phyloP scores from a whole-genome alignment of 23 tunicate genomes.

The Botrylloides violaceus region DNA sequence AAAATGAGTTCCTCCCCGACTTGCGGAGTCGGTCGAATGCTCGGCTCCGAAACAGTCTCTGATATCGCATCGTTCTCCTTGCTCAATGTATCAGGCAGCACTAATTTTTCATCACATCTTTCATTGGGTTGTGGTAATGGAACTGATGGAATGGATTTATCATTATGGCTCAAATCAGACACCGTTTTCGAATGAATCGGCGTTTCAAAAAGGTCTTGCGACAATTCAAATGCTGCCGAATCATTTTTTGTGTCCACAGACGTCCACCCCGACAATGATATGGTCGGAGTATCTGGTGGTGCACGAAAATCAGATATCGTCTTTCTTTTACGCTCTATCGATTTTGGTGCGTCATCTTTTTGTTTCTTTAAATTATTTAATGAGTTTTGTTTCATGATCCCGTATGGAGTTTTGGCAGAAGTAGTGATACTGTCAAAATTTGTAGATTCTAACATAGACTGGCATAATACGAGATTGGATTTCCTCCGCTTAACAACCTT shows the following conservation, averaged over 20 bases:
- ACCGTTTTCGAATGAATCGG: neutral
- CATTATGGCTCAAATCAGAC: neutral
- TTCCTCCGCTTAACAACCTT: neutral
- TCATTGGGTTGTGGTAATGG: too few species aligned
- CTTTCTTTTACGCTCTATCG: neutral
- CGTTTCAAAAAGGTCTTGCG: constrained; percentile 10
- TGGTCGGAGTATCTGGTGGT: constrained; percentile 40
- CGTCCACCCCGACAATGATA: constrained; percentile 24
- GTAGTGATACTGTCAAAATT: neutral
- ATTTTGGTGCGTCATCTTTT: neutral
- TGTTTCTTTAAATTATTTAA: neutral
- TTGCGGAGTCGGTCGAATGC: constrained; percentile 2
- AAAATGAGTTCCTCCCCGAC: constrained; percentile 33
- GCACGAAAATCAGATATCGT: constrained; percentile 13
- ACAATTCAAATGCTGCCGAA: neutral
- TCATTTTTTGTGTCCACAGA: neutral
- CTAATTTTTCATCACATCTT: neutral
- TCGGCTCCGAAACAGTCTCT: neutral
- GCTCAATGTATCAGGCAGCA: neutral
- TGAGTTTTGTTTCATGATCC: constrained; percentile 21
- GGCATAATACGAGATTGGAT: neutral
- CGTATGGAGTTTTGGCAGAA: constrained; percentile 46
- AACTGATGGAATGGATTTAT: neutral
- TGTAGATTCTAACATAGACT: neutral
- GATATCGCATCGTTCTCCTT: neutral